Conservation (phyloP, 2,113 vertebrate species). For the Tragelaphus scriptus region DNA sequence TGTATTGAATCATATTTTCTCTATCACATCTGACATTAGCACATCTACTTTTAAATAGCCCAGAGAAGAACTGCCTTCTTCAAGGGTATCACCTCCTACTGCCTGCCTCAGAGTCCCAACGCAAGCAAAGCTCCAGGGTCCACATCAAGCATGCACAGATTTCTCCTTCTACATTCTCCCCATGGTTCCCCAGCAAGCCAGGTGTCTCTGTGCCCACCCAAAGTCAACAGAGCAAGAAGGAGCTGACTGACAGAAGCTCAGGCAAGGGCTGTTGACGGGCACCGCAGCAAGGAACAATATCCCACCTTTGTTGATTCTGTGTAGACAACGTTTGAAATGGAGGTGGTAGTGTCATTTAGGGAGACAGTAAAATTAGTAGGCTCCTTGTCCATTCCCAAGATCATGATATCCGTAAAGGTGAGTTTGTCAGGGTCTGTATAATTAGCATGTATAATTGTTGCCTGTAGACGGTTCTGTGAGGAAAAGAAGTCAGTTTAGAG, state of each 20-base stretch:
- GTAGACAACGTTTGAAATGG: not conserved
- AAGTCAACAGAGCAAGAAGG: not conserved
- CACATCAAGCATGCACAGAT: fast-evolving
- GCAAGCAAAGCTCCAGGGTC: fast-evolving
- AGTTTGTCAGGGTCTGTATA: slow-evolving; percentile 43
- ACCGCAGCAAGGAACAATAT: fast-evolving
- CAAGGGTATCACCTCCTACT: too few relatives aligned
- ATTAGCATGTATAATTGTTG: not conserved
- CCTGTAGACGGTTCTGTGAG: slow-evolving; percentile 37
- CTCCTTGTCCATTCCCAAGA: slow-evolving; percentile 48
- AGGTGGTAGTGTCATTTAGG: fast-evolving
- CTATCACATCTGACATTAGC: not conserved
- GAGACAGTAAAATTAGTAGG: not conserved
- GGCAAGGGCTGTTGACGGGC: not conserved
- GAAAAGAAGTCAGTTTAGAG: not conserved
- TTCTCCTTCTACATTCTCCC: not conserved
- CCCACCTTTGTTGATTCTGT: slow-evolving; percentile 42
- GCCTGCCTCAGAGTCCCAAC: not conserved
- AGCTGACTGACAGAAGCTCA: not conserved
- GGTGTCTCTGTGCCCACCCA: not conserved
- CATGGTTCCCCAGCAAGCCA: not conserved
- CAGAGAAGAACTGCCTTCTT: not conserved
- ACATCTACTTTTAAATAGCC: not conserved
- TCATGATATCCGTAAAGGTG: slow-evolving; percentile 62
- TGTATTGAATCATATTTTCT: not conserved